Conservation (phyloP, 2,797 vertebrate genomes). For the Xyrichtys novacula region DNA sequence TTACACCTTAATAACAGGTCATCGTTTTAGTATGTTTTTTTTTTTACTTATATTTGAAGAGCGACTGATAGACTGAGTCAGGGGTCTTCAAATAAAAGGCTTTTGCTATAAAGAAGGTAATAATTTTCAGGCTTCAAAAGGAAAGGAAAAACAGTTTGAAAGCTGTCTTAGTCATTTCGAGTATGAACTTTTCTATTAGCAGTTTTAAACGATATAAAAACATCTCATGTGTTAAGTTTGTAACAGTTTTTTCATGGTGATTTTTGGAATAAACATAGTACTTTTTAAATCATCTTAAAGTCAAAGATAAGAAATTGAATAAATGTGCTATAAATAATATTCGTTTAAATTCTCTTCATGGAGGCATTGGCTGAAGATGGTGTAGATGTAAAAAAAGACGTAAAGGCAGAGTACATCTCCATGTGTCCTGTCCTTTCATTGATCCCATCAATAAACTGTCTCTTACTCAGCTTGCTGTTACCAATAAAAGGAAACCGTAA, state of each 20-base stretch:
- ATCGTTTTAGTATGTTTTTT: constrained; percentile 25
- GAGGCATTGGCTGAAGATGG: constrained; percentile 11
- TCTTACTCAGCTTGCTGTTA: constrained; percentile 43
- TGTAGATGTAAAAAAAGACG: constrained; percentile 42
- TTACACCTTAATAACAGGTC: constrained; percentile 31
- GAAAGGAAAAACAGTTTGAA: constrained; percentile 6
- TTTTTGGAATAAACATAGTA: constrained; percentile 8
- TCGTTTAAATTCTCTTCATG: constrained; percentile 4
- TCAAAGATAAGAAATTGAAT: neutral
- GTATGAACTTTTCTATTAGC: constrained; percentile 51
- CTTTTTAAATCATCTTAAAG: constrained; percentile 30
- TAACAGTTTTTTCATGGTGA: constrained; percentile 35
- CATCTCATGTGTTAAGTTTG: constrained; percentile 25
- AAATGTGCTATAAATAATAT: constrained; percentile 4
- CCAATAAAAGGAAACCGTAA: constrained; percentile 58
- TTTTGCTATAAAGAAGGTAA: constrained; percentile 12
- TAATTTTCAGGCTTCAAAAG: constrained; percentile 47
- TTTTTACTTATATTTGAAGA: constrained; percentile 36
- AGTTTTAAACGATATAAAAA: constrained; percentile 16
- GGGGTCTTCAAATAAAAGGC: constrained; percentile 14
- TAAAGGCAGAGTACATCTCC: constrained; percentile 12
- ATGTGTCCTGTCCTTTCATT: constrained; percentile 41
- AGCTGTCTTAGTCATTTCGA: constrained; percentile 8
- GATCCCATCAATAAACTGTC: constrained; percentile 32
- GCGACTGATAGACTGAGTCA: constrained; percentile 34